Conservation (phyloP, 1,140 invertebrate species). For the Cyrtorhinus lividipennis region DNA sequence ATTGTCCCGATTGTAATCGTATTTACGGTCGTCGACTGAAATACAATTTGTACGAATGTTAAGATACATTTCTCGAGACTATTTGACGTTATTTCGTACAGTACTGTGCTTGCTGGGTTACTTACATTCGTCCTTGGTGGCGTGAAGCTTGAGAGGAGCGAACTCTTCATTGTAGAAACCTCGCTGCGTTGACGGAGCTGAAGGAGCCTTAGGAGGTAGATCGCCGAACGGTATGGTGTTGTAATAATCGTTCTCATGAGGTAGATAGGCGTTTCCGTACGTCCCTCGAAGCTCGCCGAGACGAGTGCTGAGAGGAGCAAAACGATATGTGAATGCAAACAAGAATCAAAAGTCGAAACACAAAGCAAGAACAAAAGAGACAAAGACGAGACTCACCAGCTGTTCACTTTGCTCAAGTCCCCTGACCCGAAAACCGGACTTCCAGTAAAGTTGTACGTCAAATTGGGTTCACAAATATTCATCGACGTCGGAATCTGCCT, state of each 20-base stretch:
- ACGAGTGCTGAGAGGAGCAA: constrained; percentile 50
- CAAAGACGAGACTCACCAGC: constrained; percentile 34
- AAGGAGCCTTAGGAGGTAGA: constrained; percentile 50
- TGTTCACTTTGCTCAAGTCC: constrained; percentile 54
- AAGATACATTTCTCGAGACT: constrained; percentile 12
- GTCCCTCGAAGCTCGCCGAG: constrained; percentile 59
- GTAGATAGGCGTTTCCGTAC: constrained; percentile 56
- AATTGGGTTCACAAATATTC: constrained; percentile 71
- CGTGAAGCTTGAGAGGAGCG: constrained; percentile 56
- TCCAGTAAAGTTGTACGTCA: constrained; percentile 65
- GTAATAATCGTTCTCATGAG: constrained; percentile 60
- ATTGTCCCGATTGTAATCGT: constrained; percentile 51
- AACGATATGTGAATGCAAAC: background rate
- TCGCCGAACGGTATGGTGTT: constrained; percentile 69
- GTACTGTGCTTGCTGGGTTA: constrained; percentile 3
- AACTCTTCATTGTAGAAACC: constrained; percentile 92
- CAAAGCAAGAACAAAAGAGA: background rate
- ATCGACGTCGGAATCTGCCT: constrained; percentile 60
- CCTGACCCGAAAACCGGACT: constrained; percentile 67
- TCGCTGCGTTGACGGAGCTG: constrained; percentile 58
- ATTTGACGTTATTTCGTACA: constrained; percentile 14
- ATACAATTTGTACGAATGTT: constrained; percentile 23
- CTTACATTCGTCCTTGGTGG: constrained; percentile 32
- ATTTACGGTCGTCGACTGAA: constrained; percentile 47
- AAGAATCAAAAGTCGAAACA: background rate